Evolutionary conservation across 2,113 vertebrate genomes (phyloP).

Genomic region (Esox niger): DNA sequence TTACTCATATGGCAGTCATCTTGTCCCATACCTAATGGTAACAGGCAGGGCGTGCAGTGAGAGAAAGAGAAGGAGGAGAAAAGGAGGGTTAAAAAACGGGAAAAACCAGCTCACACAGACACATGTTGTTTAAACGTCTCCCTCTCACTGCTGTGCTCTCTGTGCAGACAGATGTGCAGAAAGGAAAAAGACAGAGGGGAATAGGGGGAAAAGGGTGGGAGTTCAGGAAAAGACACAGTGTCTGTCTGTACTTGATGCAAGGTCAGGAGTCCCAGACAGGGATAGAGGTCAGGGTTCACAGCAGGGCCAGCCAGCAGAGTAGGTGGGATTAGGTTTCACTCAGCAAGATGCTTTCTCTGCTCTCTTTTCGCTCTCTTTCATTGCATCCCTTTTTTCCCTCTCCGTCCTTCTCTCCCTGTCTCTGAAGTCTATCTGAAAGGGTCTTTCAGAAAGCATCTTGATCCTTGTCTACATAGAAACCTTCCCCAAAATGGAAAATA

Average conservation of each 20-base stretch:
- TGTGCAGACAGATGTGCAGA: constrained; percentile 48
- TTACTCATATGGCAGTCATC: too few relatives aligned
- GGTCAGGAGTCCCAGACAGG: constrained; percentile 75
- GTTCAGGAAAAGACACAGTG: constrained; percentile 46
- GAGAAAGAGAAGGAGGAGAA: constrained; percentile 29
- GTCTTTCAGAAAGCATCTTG: not conserved
- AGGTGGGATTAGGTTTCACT: constrained; percentile 63
- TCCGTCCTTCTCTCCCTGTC: constrained; percentile 25
- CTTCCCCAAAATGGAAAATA: not conserved
- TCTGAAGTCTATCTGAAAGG: constrained; percentile 38
- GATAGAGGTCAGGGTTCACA: constrained; percentile 74
- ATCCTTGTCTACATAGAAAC: constrained; percentile 7
- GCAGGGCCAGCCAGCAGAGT: constrained; percentile 56
- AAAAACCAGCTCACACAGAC: constrained; percentile 69
- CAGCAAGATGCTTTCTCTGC: constrained; percentile 20
- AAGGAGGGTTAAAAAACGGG: constrained; percentile 68
- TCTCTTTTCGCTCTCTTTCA: constrained; percentile 11
- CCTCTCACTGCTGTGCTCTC: constrained; percentile 37
- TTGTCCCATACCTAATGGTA: too few relatives aligned
- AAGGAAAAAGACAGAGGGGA: constrained; percentile 19
- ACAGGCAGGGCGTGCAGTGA: constrained; percentile 11
- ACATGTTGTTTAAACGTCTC: constrained; percentile 79
- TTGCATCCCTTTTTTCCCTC: constrained; percentile 9
- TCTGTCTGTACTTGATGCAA: constrained; percentile 64
- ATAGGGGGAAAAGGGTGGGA: constrained; percentile 18